Base-by-base conservation (phyloP, 1,140 invertebrate genomes). In the Aphis gossypii region DNA sequence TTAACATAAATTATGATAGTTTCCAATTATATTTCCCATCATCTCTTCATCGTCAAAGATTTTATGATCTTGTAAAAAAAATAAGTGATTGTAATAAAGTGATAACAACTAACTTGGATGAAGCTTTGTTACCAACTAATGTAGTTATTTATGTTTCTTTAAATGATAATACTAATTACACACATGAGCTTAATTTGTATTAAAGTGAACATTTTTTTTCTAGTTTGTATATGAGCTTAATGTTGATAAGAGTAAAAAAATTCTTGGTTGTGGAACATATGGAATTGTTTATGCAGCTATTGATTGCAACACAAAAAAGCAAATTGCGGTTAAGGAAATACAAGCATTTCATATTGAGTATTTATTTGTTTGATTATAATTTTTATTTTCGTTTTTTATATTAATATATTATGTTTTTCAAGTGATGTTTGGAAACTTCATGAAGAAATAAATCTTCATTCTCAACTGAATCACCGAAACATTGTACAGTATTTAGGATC, bases 21-120 rank as follows among this genome's bases (percentile, higher is more conserved):
- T 99, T 99, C 96, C 99, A 99, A 96, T 99, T 99, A 96, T 99
- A 98, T 95, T 98, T 99, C 94, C 98, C 99, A 21, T 99, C 98
- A 1, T 96, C 97, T 90, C 94, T 96, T 84, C 98, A 98, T 95
- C 96, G 99, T 94, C 97, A 98, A 95, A 96, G 97, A 94, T 98
- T 98, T 94, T 97, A 98, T 95, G 97, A 98, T 94, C 95, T 98
- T 9, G 96, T 98, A 54, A 95, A 98, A 23, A 97, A 98, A 95
- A 96, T 99, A 95, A 98, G 98, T 0, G 97, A 97, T 20, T 97
- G 98, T 95, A 97, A 98, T 95, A 97, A 97, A 95, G 97, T 98
- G 84, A 97, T 97, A 94, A 97, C 98, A 90, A 97, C 98, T 20
- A 97, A 98, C 95, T 96, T 99, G 51, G 97, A 98, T 94, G 96